A percentile compares a stretch with the other conserved stretches of the same genome.
These are phyloP conservation scores for Chalcosyrphus nemorum DNA, from an alignment of 2,888 invertebrate species.

Conservation along the genomic window DNA sequence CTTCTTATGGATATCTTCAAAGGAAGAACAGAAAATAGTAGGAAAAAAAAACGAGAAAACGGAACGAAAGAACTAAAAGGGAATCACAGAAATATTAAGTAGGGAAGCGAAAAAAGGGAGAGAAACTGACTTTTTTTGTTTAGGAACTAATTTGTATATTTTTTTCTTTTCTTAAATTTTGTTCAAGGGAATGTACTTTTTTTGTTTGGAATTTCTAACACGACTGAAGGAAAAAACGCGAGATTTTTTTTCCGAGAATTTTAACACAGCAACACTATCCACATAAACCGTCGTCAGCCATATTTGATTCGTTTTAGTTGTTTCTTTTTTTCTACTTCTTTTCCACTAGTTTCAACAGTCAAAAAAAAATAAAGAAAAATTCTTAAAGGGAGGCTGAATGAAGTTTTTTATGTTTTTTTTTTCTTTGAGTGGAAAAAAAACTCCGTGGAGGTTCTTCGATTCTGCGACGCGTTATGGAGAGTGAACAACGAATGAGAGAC, in stretches of 20 bases:
- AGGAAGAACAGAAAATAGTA: slow-evolving; percentile 55
- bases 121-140: slow-evolving; percentile 49
- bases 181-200: slow-evolving; percentile 63
- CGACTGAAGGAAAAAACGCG: background rate
- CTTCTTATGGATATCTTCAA: slow-evolving; percentile 66
- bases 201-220: slow-evolving; percentile 18
- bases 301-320: slow-evolving; percentile 53
- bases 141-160: slow-evolving; percentile 54
- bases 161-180: slow-evolving; percentile 17
- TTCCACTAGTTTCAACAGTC: slow-evolving; percentile 40
- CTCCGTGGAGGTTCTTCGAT: slow-evolving; percentile 16
- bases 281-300: slow-evolving; percentile 64
- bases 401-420: slow-evolving; percentile 33
- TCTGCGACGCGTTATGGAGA: slow-evolving; percentile 58
- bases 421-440: slow-evolving; percentile 24
- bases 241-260: slow-evolving; percentile 54
- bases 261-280: slow-evolving; percentile 28
- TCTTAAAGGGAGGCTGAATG: slow-evolving; percentile 43
- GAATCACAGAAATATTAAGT: slow-evolving; percentile 65
- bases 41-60: slow-evolving; percentile 26
- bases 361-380: slow-evolving; percentile 28
- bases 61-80: slow-evolving; percentile 55
- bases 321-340: slow-evolving; percentile 14
- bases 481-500: slow-evolving; percentile 59
- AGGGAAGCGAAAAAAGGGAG: slow-evolving; percentile 57